Evolutionary conservation across 2,113 vertebrate species (phyloP), one percentile per base, ranked within the genome.

Genomic region (Pitta sordida): DNA sequence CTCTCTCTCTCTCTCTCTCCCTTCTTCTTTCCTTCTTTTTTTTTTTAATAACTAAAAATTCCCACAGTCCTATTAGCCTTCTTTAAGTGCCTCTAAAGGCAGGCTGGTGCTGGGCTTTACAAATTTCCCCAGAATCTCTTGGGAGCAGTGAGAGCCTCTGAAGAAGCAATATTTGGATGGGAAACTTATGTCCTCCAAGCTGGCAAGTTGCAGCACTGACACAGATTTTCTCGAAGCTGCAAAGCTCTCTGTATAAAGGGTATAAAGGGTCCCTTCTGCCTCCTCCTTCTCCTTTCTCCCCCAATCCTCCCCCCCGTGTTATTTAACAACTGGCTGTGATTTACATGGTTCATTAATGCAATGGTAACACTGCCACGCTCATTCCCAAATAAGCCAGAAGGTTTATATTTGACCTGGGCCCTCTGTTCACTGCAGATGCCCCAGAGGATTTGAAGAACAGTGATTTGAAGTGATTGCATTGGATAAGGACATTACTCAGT

Each of bases 101-200:
- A 5, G 20, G 11, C 59, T 43, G 63, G 27, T 55, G 3, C 20
- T 4, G 2, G 82, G 71, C 67, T 94, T 21, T 18, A 65, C 43
- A 32, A 37, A 80, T 83, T 43, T 26, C 68, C 34, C 3, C 9
- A 15, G 43, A 60, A 49, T 60, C 95, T 36, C 96, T 49, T 3
- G 91, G 88, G 95, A 95, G 53, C 83, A 32, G 76, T n/a, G 2
- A 24, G 74, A 87, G 67, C 44, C 49, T 88, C 77, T 49, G 67
- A 76, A 85, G 78, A 15, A 59, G 63, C 52, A 91, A 63, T 71
- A 70, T 94, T 90, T 96, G 91, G 93, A 94, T 37, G 82, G 90
- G 63, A 91, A 96, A 52, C 82, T 92, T 88, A 58, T 90, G 94
- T 96, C 89, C 87, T 60, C 59, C 94, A 90, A 93, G 94, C 91